These are phyloP conservation scores for Panurus biarmicus DNA, from an alignment of 2,113 vertebrate species.

Conservation along the genomic window DNA sequence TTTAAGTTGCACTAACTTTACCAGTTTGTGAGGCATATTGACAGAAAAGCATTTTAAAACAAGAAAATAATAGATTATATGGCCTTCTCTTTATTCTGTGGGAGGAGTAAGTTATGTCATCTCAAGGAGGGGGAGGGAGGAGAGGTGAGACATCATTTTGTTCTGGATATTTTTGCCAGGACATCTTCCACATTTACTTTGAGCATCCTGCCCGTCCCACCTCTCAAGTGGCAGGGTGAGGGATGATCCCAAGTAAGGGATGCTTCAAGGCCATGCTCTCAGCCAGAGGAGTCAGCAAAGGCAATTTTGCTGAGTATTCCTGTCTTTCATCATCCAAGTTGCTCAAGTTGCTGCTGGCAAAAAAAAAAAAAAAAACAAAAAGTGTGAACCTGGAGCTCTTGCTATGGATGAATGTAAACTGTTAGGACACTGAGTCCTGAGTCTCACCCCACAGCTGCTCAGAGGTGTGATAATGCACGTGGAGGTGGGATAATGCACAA, in stretches of 20 bases:
- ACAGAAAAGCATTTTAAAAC: neutral
- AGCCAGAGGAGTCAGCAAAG: too few relatives aligned
- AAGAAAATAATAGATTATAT: neutral
- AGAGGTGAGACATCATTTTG: neutral
- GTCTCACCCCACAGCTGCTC: neutral
- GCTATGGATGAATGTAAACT: neutral
- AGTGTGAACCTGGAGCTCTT: neutral
- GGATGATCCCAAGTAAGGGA: neutral
- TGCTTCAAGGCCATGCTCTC: neutral
- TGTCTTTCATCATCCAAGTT: neutral
- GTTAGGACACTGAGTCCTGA: accelerated
- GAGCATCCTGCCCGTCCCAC: neutral
- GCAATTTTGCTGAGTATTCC: neutral
- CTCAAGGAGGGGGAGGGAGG: neutral
- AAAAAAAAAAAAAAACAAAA: too few relatives aligned
- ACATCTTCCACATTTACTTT: neutral
- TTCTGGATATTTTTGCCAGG: neutral
- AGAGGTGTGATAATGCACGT: neutral
- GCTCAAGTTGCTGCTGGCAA: neutral
- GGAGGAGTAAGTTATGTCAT: neutral
- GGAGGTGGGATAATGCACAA: too few relatives aligned
- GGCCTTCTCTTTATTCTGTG: neutral
- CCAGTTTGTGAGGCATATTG: neutral
- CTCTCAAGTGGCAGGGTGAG: neutral
- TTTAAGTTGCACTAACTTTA: neutral